A percentile compares a stretch with the other conserved stretches of the same genome.
phyloP scores from a whole-genome alignment of 2,797 vertebrate genomes.

The Columba guinea region DNA sequence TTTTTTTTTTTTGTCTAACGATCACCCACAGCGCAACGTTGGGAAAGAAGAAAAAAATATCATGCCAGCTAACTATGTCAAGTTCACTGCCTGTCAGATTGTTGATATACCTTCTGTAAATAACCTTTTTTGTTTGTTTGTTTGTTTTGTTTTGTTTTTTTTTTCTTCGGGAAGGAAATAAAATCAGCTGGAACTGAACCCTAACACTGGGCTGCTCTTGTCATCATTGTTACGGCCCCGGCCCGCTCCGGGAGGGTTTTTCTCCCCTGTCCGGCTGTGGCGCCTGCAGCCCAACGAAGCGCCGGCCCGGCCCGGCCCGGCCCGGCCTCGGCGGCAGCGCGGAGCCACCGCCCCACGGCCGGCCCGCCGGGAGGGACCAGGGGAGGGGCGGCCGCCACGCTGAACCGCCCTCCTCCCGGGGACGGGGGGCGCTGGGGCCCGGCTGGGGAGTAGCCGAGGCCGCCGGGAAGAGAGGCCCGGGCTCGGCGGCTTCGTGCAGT shows the following conservation, averaged over 20 bases:
- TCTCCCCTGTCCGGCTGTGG: too few species aligned
- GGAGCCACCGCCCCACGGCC: not conserved
- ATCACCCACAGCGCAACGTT: slow-evolving; percentile 90
- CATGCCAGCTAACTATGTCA: slow-evolving; percentile 98
- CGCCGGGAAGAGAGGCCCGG: not conserved
- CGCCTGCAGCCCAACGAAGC: not conserved
- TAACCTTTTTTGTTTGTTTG: slow-evolving; percentile 78
- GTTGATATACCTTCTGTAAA: slow-evolving; percentile 99
- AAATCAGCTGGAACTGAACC: slow-evolving; percentile 99
- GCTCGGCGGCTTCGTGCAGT: not conserved
- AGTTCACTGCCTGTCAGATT: slow-evolving; percentile 99
- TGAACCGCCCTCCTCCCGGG: not conserved
- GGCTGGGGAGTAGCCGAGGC: not conserved
- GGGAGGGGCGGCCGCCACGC: not conserved
- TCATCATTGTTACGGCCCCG: slow-evolving; percentile 55
- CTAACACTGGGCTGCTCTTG: slow-evolving; percentile 78
- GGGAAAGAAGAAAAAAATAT: slow-evolving; percentile 74
- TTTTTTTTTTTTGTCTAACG: slow-evolving; percentile 80
- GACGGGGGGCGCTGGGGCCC: too few species aligned
- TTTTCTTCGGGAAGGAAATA: slow-evolving; percentile 98
- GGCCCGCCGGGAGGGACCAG: not conserved
- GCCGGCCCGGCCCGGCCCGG: not conserved
- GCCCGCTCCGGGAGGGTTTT: not conserved
- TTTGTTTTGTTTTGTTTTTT: not conserved
- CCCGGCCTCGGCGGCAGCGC: not conserved